Evolutionary conservation across 1,140 invertebrate genomes (phyloP).

Genomic region (Rhynchophorus ferrugineus): DNA sequence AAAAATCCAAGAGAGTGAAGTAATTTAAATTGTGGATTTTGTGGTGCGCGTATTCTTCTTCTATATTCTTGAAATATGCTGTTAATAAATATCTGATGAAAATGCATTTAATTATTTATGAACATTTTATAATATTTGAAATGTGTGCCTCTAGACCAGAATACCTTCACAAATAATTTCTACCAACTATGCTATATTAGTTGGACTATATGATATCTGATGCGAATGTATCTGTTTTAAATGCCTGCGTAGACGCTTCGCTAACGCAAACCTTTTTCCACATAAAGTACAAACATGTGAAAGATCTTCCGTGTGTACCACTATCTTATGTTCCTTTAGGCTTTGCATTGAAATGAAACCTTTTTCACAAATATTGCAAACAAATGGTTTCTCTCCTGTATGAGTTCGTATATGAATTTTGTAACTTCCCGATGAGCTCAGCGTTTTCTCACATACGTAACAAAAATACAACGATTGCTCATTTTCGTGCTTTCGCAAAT

Average conservation of each 20-base stretch:
- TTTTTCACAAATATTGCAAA: constrained; percentile 46
- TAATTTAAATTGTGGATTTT: no score
- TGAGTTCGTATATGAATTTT: constrained; percentile 33
- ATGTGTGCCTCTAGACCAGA: no score
- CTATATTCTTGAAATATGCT: no score
- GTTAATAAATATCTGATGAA: no score
- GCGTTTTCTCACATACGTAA: constrained; percentile 35
- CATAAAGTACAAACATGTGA: constrained; percentile 43
- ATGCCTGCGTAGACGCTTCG: constrained; percentile 51
- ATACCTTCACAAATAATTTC: no score
- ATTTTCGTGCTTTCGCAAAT: background rate
- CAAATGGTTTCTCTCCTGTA: constrained; percentile 56
- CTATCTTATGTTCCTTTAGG: constrained; percentile 48
- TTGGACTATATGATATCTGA: no score
- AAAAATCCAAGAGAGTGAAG: no score
- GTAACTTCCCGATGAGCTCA: background rate
- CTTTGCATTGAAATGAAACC: constrained; percentile 52
- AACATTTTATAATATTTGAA: no score
- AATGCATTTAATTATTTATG: no score
- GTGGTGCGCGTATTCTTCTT: no score
- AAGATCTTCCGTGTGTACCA: constrained; percentile 40
- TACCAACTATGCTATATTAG: no score
- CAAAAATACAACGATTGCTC: background rate
- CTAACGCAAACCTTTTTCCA: constrained; percentile 29
- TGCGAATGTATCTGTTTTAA: no score